Conservation (phyloP, 2,797 vertebrate genomes). For the Toxotes lorentzi region DNA sequence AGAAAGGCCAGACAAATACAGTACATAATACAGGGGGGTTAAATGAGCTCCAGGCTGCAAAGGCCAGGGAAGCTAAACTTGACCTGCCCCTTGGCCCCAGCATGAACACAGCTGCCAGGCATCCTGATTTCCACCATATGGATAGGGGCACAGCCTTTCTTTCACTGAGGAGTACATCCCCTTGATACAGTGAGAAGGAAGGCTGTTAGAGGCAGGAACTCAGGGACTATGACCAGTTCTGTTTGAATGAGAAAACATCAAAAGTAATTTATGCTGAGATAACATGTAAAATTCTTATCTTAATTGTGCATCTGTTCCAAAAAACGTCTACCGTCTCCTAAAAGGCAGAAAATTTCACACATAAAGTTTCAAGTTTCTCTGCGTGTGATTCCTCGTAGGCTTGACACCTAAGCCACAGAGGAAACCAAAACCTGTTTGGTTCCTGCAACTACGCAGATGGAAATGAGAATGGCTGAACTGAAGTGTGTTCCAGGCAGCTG, state of each 20-base stretch:
- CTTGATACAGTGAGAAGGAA: neutral
- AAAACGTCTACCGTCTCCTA: neutral
- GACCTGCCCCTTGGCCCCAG: conserved; percentile 55
- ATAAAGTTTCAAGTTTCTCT: neutral
- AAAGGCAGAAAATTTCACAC: neutral
- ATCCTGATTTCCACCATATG: conserved; percentile 48
- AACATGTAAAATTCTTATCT: neutral
- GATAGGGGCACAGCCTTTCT: conserved; percentile 15
- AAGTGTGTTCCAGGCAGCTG: conserved; percentile 42
- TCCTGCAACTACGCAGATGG: conserved; percentile 23
- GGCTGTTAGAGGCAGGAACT: neutral
- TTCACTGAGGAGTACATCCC: neutral
- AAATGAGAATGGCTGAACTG: conserved; percentile 37
- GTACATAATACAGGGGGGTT: conserved; percentile 63
- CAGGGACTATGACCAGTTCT: neutral
- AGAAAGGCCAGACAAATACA: conserved; percentile 79
- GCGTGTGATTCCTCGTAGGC: neutral
- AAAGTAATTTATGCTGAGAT: neutral
- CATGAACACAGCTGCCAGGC: conserved; percentile 49
- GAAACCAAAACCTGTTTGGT: conserved; percentile 14
- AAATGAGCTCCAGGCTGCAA: conserved; percentile 60
- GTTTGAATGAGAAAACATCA: neutral
- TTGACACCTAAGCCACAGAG: conserved; percentile 16
- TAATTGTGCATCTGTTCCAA: neutral
- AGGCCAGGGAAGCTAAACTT: conserved; percentile 62